phyloP scores from a whole-genome alignment of 2,888 invertebrate genomes.

The Lucinisca nassula region DNA sequence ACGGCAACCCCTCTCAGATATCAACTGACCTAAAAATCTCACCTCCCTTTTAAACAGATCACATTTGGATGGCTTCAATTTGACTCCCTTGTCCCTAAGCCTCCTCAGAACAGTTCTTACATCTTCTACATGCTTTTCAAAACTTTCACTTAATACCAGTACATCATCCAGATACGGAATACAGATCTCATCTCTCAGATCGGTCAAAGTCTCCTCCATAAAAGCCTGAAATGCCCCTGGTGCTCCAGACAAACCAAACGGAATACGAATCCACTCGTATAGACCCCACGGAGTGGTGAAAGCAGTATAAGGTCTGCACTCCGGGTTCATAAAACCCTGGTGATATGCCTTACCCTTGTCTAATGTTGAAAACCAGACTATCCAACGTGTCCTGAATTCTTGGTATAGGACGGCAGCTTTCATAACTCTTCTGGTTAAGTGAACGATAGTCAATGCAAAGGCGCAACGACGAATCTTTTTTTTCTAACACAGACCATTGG shows the following conservation, averaged over 20 bases:
- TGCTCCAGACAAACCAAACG: constrained; percentile 54
- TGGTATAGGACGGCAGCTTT: constrained; percentile 54
- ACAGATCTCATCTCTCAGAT: constrained; percentile 43
- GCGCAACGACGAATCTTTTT: no score
- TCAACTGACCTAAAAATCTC: no score
- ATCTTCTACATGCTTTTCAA: constrained; percentile 61
- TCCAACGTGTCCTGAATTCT: constrained; percentile 65
- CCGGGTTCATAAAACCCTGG: constrained; percentile 55
- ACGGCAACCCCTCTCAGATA: no score
- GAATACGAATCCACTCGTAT: constrained; percentile 55
- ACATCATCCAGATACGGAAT: constrained; percentile 67
- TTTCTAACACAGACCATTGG: no score
- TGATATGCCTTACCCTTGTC: constrained; percentile 68
- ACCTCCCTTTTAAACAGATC: constrained; percentile 60
- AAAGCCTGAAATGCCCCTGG: constrained; percentile 46
- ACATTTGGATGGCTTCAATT: constrained; percentile 64
- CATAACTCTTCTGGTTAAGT: constrained; percentile 49
- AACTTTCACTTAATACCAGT: constrained; percentile 57
- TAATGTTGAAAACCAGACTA: constrained; percentile 55
- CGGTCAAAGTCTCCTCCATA: constrained; percentile 54
- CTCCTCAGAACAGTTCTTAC: constrained; percentile 55
- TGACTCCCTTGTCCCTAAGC: constrained; percentile 52
- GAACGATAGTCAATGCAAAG: constrained; percentile 10
- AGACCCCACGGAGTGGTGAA: constrained; percentile 61
- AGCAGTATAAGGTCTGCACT: constrained; percentile 49